Percentiles rank a stretch among this genome's conserved stretches.
Evolutionary conservation across 2,113 vertebrate species (phyloP).

Genomic region (Myanophis thanlyinensis): DNA sequence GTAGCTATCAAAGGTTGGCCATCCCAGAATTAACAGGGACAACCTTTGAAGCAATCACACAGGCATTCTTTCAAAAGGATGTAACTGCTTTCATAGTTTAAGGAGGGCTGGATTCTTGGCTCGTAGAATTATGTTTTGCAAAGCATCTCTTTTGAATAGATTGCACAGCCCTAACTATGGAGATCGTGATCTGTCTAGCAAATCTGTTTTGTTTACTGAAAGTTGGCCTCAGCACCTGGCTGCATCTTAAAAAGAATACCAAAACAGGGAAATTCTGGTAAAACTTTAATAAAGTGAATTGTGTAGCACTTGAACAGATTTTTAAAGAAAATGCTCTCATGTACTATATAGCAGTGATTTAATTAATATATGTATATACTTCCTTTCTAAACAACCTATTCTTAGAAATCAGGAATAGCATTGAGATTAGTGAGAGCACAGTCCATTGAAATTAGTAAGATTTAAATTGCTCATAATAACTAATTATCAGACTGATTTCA

Average conservation of each 20-base stretch:
- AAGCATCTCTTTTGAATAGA: not conserved
- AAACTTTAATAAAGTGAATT: not conserved
- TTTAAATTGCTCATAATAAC: not conserved
- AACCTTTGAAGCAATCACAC: not conserved
- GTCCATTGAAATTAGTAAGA: not conserved
- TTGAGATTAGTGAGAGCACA: not conserved
- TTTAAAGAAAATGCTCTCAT: not conserved
- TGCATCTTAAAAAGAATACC: not conserved
- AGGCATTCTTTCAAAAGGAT: not conserved
- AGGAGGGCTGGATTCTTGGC: not conserved
- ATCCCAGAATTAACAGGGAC: not conserved
- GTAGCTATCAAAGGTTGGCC: constrained; percentile 38
- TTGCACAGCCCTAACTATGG: not conserved
- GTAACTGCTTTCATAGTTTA: not conserved
- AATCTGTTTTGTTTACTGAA: not conserved
- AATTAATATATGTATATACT: not conserved
- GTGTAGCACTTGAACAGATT: not conserved
- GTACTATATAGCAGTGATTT: not conserved
- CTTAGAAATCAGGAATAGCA: not conserved
- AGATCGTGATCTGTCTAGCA: not conserved
- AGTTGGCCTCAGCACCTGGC: not conserved
- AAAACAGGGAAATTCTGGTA: not conserved
- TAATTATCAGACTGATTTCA: not conserved
- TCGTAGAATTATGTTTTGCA: not conserved
- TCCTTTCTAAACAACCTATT: not conserved